Conservation (phyloP, 1,140 invertebrate species). For the Tetramorium parvispinum region DNA sequence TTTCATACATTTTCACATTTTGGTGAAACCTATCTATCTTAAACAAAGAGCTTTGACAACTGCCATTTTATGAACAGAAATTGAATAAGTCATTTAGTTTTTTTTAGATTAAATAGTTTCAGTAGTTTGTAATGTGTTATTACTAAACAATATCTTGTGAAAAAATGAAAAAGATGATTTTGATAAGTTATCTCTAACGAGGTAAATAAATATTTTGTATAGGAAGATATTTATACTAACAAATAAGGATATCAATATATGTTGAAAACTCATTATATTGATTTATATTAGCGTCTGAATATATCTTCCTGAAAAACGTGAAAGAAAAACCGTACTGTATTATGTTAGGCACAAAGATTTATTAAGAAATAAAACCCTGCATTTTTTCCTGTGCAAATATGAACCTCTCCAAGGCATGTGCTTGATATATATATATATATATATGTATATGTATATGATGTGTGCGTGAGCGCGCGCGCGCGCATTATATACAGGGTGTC, state of each 20-base stretch:
- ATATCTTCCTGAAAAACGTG: not conserved
- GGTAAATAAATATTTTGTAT: not conserved
- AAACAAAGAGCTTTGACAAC: too few species aligned
- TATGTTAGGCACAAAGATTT: slow-evolving; percentile 50
- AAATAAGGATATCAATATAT: too few species aligned
- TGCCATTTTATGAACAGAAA: not conserved
- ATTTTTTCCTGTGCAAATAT: slow-evolving; percentile 22
- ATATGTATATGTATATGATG: too few species aligned
- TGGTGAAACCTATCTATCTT: too few species aligned
- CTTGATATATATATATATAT: too few species aligned
- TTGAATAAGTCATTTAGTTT: not conserved
- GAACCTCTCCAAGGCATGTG: slow-evolving; percentile 6
- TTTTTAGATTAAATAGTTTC: not conserved
- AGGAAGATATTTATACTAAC: not conserved
- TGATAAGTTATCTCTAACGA: slow-evolving; percentile 15
- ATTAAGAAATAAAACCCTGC: slow-evolving; percentile 51
- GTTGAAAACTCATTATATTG: too few species aligned
- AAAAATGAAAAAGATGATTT: slow-evolving; percentile 7
- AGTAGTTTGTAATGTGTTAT: not conserved
- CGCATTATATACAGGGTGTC: too few species aligned
- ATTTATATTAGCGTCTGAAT: not conserved
- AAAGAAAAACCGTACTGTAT: not conserved
- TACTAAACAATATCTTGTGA: not conserved
- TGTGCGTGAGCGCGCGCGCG: too few species aligned
- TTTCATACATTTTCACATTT: too few species aligned